Conservation (phyloP, 2,888 invertebrate species). For the Cantharis rustica region DNA sequence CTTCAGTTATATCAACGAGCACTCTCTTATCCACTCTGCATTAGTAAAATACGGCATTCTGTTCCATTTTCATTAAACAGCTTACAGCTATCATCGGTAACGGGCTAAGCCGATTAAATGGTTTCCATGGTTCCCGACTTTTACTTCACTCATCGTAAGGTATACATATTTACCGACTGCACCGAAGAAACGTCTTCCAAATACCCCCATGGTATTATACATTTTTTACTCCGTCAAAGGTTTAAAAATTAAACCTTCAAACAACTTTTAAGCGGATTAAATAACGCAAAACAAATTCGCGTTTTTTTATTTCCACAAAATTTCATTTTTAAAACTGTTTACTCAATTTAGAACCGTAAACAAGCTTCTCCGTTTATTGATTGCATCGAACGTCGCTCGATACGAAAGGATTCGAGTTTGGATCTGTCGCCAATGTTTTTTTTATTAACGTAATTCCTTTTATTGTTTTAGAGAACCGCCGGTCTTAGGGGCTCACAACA, state of each 20-base stretch:
- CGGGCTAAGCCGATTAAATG: constrained; percentile 52
- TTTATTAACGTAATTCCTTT: not conserved
- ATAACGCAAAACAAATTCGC: not conserved
- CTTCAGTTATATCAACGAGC: constrained; percentile 20
- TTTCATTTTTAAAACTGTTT: not conserved
- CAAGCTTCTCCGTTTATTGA: not conserved
- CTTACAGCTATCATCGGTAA: constrained; percentile 53
- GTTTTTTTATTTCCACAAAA: not conserved
- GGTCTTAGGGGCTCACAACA: constrained; percentile 73
- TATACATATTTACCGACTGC: constrained; percentile 23
- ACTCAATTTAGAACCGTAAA: not conserved
- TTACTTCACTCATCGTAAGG: constrained; percentile 21
- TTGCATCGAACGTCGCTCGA: not conserved
- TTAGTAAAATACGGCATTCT: constrained; percentile 29
- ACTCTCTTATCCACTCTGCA: constrained; percentile 13
- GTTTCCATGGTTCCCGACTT: constrained; percentile 35
- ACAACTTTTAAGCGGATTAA: not conserved
- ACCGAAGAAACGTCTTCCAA: constrained; percentile 18
- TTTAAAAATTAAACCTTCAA: not conserved
- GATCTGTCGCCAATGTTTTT: not conserved
- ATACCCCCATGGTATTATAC: constrained; percentile 25
- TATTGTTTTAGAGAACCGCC: constrained; percentile 77
- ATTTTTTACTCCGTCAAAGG: constrained; percentile 10
- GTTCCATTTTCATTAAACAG: constrained; percentile 50
- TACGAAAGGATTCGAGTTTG: not conserved